Conservation (phyloP, 2,797 vertebrate genomes). For the Helostoma temminkii region DNA sequence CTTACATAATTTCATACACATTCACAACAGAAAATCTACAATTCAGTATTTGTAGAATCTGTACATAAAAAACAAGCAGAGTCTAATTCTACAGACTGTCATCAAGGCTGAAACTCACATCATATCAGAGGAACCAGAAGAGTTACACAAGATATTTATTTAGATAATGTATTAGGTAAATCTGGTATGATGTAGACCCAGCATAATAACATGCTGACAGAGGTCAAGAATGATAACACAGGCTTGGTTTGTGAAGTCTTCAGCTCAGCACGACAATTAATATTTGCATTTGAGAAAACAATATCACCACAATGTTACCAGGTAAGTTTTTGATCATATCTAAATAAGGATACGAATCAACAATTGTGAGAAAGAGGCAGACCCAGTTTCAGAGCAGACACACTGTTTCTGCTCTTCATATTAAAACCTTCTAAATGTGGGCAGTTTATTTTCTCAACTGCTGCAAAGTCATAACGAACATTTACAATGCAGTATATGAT, state of each 20-base stretch:
- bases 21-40: neutral
- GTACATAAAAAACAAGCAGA: constrained; percentile 1
- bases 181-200: constrained; percentile 31
- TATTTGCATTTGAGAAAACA: constrained; percentile 1
- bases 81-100: neutral
- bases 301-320: neutral
- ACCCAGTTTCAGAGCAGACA: too few relatives aligned
- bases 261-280: neutral
- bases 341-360: too few relatives aligned
- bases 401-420: too few relatives aligned
- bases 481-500: too few relatives aligned
- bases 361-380: too few relatives aligned
- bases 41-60: neutral
- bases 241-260: neutral
- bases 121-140: constrained; percentile 44
- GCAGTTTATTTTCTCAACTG: neutral
- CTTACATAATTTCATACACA: neutral
- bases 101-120: constrained; percentile 34
- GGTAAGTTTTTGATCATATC: neutral
- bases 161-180: neutral
- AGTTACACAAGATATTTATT: neutral
- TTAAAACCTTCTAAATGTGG: too few relatives aligned
- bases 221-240: neutral
- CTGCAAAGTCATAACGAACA: too few relatives aligned
- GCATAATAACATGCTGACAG: constrained; percentile 2